These are phyloP conservation scores for Neosilurus hyrtlii DNA, from an alignment of 2,797 vertebrate genomes.

Conservation along the genomic window DNA sequence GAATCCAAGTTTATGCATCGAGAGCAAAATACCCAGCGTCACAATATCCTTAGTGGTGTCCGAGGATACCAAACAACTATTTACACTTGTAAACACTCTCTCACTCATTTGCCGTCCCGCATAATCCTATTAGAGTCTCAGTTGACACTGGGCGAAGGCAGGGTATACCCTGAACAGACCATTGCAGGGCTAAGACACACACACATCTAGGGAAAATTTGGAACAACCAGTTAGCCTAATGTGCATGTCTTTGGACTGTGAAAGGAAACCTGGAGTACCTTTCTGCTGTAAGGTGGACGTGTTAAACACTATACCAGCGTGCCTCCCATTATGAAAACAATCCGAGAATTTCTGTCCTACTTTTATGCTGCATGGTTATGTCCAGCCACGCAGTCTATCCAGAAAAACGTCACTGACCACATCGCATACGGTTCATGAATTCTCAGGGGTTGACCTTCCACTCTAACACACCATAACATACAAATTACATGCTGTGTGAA, in stretches of 20 bases:
- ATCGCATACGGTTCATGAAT: not conserved
- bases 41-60: not conserved
- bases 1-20: not conserved
- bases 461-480: not conserved
- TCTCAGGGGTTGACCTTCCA: not conserved
- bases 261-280: too few species aligned
- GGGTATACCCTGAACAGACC: too few species aligned
- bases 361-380: not conserved
- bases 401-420: not conserved
- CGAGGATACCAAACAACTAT: not conserved
- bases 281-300: too few species aligned
- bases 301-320: too few species aligned
- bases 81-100: not conserved
- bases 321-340: constrained; percentile 25
- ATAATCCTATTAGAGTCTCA: too few species aligned
- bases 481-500: not conserved
- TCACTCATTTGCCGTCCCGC: too few species aligned
- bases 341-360: not conserved
- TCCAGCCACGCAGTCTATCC: not conserved
- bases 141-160: too few species aligned
- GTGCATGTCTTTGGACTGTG: too few species aligned
- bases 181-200: too few species aligned
- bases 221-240: too few species aligned
- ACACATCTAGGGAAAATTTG: too few species aligned
- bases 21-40: not conserved